These are phyloP conservation scores for Drosophila willistoni DNA, from an alignment of 1,140 invertebrate genomes.

Conservation along the genomic window DNA sequence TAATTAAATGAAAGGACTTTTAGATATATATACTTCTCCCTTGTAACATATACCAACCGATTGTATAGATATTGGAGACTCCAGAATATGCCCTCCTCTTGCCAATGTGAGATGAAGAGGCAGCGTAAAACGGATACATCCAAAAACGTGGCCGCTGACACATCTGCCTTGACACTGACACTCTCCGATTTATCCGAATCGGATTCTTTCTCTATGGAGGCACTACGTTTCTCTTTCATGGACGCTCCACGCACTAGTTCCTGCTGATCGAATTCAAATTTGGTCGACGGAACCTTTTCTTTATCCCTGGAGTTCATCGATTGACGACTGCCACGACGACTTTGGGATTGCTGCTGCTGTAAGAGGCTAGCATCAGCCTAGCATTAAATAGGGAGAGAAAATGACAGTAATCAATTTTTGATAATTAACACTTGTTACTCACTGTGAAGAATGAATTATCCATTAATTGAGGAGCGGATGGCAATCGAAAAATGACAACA, in stretches of 20 bases:
- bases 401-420: background rate
- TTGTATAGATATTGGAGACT: slow-evolving; percentile 96
- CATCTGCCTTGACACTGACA: slow-evolving; percentile 84
- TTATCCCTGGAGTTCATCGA: slow-evolving; percentile 79
- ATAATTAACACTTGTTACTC: background rate
- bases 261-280: slow-evolving; percentile 82
- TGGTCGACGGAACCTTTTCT: slow-evolving; percentile 73
- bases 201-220: slow-evolving; percentile 84
- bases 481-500: slow-evolving; percentile 86
- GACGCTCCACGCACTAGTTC: slow-evolving; percentile 74
- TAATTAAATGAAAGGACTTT: slow-evolving; percentile 28
- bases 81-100: slow-evolving; percentile 99
- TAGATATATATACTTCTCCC: background rate
- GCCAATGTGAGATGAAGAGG: slow-evolving; percentile 98
- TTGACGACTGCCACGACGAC: slow-evolving; percentile 76
- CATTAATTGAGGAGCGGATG: slow-evolving; percentile 77
- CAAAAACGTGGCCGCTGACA: slow-evolving; percentile 95
- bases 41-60: slow-evolving; percentile 83
- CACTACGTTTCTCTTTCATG: slow-evolving; percentile 85
- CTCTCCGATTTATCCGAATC: slow-evolving; percentile 82
- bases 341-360: slow-evolving; percentile 84
- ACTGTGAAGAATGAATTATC: slow-evolving; percentile 87
- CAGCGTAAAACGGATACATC: slow-evolving; percentile 98
- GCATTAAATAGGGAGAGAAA: background rate
- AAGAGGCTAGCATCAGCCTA: slow-evolving; percentile 85